A percentile compares a stretch with the other conserved stretches of the same genome.
These are phyloP conservation scores for Urechis unicinctus DNA, from an alignment of 2,888 invertebrate genomes.

Conservation along the genomic window DNA sequence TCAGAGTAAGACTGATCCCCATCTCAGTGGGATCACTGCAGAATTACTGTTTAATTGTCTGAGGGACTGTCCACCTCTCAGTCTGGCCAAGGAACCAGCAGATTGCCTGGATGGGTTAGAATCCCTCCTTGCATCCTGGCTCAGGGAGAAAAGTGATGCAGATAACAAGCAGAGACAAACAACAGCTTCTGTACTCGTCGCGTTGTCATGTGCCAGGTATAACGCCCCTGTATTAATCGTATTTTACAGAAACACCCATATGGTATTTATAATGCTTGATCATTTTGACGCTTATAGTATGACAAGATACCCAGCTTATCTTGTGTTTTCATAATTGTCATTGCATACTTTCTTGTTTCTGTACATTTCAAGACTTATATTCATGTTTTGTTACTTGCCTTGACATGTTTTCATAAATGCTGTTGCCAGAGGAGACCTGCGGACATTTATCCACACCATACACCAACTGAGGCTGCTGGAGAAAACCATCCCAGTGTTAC, in stretches of 20 bases:
- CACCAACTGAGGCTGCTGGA: slow-evolving; percentile 35
- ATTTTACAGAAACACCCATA: no score
- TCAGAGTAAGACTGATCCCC: slow-evolving; percentile 42
- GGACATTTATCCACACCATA: slow-evolving; percentile 42
- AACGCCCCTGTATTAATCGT: no score
- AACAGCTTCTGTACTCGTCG: slow-evolving; percentile 44
- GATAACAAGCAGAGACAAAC: slow-evolving; percentile 28
- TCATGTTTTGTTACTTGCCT: background rate
- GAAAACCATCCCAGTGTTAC: slow-evolving; percentile 27
- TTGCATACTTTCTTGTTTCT: no score
- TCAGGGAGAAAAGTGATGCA: slow-evolving; percentile 30
- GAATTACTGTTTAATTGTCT: slow-evolving; percentile 42
- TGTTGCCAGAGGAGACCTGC: slow-evolving; percentile 38
- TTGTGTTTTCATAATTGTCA: no score
- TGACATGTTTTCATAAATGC: background rate
- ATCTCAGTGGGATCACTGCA: slow-evolving; percentile 42
- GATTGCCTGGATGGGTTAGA: slow-evolving; percentile 48
- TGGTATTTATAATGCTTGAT: no score
- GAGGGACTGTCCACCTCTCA: slow-evolving; percentile 43
- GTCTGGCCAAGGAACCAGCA: slow-evolving; percentile 45
- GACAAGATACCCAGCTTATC: no score
- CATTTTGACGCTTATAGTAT: no score
- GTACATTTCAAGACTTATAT: no score
- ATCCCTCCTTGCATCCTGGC: slow-evolving; percentile 42
- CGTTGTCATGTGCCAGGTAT: slow-evolving; percentile 46